A percentile compares a stretch with the other conserved stretches of the same genome.
Evolutionary conservation across 2,113 vertebrate genomes (phyloP).

Genomic region (Plectropomus leopardus): DNA sequence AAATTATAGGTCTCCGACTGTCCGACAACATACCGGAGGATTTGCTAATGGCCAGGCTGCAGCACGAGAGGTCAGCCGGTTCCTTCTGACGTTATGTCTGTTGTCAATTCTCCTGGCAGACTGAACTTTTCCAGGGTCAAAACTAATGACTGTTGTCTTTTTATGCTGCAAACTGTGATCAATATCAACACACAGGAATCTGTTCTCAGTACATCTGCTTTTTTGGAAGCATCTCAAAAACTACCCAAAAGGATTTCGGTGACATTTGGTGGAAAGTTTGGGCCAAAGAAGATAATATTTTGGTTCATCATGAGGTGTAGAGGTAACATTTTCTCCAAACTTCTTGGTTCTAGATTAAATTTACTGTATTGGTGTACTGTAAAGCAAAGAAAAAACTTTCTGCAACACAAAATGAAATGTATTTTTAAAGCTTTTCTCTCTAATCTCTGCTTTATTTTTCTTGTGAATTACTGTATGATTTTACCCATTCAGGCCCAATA

Average conservation of each 20-base stretch:
- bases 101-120: constrained; percentile 21
- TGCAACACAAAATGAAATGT: not conserved
- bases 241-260: not conserved
- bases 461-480: not conserved
- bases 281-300: not conserved
- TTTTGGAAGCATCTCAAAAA: constrained; percentile 11
- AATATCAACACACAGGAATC: not conserved
- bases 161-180: not conserved
- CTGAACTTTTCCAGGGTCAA: constrained; percentile 13
- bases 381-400: not conserved
- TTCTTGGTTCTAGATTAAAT: not conserved
- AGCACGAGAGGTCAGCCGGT: constrained; percentile 50
- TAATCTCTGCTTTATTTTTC: not conserved
- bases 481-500: not conserved
- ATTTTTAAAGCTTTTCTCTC: not conserved
- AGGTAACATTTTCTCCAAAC: not conserved
- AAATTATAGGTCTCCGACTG: constrained; percentile 67
- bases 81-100: constrained; percentile 33
- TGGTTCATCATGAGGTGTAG: not conserved
- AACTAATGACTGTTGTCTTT: constrained; percentile 18
- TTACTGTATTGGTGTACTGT: too few species aligned
- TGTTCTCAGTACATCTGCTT: not conserved
- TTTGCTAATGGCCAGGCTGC: constrained; percentile 64
- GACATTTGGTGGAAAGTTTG: not conserved
- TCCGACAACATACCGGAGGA: constrained; percentile 56